Conservation (phyloP, 2,113 vertebrate genomes). For the Engystomops pustulosus region DNA sequence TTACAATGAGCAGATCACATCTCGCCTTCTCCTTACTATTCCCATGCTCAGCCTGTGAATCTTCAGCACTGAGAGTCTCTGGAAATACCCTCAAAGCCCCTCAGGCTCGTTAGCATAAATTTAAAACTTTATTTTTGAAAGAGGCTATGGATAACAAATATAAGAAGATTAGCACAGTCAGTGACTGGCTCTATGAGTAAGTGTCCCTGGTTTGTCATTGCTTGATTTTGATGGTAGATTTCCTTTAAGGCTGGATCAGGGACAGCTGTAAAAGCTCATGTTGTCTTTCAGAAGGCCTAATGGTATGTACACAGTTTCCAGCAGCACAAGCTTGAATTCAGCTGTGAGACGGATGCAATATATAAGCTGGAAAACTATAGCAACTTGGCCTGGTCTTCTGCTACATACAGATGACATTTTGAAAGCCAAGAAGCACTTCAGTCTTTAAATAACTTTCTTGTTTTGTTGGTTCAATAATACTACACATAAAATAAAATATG, state of each 20-base stretch:
- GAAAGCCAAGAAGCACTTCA: slow-evolving; percentile 1
- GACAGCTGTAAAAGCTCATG: slow-evolving; percentile 46
- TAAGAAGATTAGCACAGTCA: too few relatives aligned
- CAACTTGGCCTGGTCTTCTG: slow-evolving; percentile 1
- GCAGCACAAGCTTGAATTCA: slow-evolving; percentile 20
- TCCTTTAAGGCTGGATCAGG: slow-evolving; percentile 27
- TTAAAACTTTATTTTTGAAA: too few relatives aligned
- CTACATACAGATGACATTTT: neutral
- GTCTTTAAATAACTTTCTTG: slow-evolving; percentile 1
- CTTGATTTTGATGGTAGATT: neutral
- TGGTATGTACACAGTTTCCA: slow-evolving; percentile 18
- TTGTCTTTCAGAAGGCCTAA: neutral
- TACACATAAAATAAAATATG: neutral
- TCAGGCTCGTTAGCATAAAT: too few relatives aligned
- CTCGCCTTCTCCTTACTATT: too few relatives aligned
- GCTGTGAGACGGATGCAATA: slow-evolving; percentile 40
- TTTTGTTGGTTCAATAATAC: neutral
- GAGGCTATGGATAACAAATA: too few relatives aligned
- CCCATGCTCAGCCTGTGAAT: too few relatives aligned
- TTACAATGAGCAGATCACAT: too few relatives aligned
- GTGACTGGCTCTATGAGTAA: too few relatives aligned
- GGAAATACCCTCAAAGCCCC: too few relatives aligned
- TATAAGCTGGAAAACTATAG: slow-evolving; percentile 18
- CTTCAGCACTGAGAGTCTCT: too few relatives aligned
- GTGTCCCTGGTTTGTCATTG: too few relatives aligned